phyloP scores from a whole-genome alignment of 2,113 vertebrate genomes.

The Nothoprocta pentlandii region DNA sequence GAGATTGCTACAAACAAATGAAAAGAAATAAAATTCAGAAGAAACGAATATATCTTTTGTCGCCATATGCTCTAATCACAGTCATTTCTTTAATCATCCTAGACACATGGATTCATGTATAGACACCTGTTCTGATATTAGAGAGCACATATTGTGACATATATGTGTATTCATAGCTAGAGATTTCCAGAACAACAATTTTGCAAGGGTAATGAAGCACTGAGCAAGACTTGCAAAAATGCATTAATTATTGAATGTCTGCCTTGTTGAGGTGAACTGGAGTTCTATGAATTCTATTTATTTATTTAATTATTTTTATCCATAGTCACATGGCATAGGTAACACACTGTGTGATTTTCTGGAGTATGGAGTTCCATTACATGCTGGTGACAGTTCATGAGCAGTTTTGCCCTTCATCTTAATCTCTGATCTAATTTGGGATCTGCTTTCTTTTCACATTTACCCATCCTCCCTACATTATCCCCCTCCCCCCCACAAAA shows the following conservation, averaged over 20 bases:
- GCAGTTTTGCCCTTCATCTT: slow-evolving; percentile 33
- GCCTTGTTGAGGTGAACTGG: neutral
- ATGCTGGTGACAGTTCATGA: slow-evolving; percentile 35
- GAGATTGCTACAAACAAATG: neutral
- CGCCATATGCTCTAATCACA: neutral
- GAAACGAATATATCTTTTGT: neutral
- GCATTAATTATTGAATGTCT: neutral
- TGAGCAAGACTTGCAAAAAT: neutral
- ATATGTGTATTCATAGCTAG: rapidly evolving
- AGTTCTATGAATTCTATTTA: neutral
- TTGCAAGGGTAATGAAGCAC: neutral
- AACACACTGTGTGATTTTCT: neutral
- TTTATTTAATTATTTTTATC: neutral
- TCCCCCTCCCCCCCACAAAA: slow-evolving; percentile 47
- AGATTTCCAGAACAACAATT: neutral
- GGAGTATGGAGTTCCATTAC: slow-evolving; percentile 1
- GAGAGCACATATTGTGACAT: rapidly evolving
- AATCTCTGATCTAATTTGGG: slow-evolving; percentile 62
- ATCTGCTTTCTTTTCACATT: slow-evolving; percentile 49
- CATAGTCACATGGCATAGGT: neutral
- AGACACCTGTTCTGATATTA: neutral
- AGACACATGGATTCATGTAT: neutral
- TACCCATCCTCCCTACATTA: slow-evolving; percentile 48
- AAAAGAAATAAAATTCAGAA: slow-evolving; percentile 14
- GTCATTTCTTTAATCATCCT: neutral